A percentile compares a stretch with the other conserved stretches of the same genome.
phyloP scores from a whole-genome alignment of 2,113 vertebrate species.

The Collichthys lucidus region DNA sequence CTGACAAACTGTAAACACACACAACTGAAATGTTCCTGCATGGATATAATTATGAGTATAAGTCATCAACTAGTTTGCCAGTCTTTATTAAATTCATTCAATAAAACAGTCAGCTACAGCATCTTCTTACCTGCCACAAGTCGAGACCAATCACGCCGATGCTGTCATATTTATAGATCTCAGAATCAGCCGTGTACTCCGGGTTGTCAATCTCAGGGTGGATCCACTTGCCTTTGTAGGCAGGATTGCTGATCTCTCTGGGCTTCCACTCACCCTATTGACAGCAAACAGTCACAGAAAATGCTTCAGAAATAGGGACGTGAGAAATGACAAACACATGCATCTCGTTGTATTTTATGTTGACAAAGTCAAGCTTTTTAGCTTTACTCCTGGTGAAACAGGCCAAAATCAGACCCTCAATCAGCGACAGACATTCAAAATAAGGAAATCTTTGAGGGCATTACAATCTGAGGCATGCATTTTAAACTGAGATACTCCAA shows the following conservation, averaged over 20 bases:
- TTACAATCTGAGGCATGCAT: no score
- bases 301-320: background rate
- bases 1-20: background rate
- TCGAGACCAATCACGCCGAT: constrained; percentile 87
- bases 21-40: background rate
- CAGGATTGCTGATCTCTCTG: constrained; percentile 86
- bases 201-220: constrained; percentile 90
- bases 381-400: background rate
- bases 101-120: background rate
- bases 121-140: constrained; percentile 85
- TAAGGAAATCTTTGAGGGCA: background rate
- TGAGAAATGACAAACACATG: background rate
- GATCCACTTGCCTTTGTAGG: constrained; percentile 87
- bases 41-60: background rate
- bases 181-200: constrained; percentile 85
- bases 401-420: background rate
- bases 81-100: background rate
- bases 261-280: constrained; percentile 86
- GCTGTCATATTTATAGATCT: constrained; percentile 86
- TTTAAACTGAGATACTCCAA: background rate
- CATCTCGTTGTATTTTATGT: background rate
- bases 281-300: constrained; percentile 23
- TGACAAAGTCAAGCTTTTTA: background rate
- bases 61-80: background rate
- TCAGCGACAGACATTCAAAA: background rate